phyloP scores from a whole-genome alignment of 2,113 vertebrate species.

The Damaliscus lunatus region DNA sequence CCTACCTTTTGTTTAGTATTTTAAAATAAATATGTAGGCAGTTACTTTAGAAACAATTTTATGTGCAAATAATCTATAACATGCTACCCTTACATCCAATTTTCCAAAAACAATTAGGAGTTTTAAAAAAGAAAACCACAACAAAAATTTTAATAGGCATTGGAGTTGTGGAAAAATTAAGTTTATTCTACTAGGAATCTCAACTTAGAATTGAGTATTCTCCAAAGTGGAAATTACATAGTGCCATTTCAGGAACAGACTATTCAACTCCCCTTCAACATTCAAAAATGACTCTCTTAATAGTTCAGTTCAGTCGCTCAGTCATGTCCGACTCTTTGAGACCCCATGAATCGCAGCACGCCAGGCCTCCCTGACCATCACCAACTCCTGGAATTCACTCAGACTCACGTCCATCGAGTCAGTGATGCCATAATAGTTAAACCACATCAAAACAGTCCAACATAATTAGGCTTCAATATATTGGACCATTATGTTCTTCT shows the following conservation, averaged over 20 bases:
- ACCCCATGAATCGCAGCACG: no score
- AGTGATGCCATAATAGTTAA: neutral
- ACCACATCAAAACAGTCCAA: neutral
- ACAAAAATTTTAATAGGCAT: neutral
- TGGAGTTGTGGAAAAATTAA: neutral
- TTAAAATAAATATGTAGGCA: neutral
- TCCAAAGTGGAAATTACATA: neutral
- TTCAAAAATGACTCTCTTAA: neutral
- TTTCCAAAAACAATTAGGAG: neutral
- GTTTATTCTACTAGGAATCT: neutral
- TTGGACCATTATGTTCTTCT: neutral
- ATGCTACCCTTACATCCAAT: neutral
- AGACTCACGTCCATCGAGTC: no score
- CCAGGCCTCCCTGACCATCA: no score
- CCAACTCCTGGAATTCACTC: no score
- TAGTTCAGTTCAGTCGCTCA: no score
- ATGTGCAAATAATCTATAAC: neutral
- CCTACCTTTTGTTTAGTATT: neutral
- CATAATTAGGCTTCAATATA: fast-evolving
- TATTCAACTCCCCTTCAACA: neutral
- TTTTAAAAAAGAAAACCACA: neutral
- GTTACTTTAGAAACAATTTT: neutral
- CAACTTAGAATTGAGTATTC: neutral
- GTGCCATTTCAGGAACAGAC: neutral
- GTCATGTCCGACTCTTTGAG: no score